Evolutionary conservation across 2,888 invertebrate species (phyloP), one percentile per base, ranked within the genome.

Genomic region (Elysia crispata): DNA sequence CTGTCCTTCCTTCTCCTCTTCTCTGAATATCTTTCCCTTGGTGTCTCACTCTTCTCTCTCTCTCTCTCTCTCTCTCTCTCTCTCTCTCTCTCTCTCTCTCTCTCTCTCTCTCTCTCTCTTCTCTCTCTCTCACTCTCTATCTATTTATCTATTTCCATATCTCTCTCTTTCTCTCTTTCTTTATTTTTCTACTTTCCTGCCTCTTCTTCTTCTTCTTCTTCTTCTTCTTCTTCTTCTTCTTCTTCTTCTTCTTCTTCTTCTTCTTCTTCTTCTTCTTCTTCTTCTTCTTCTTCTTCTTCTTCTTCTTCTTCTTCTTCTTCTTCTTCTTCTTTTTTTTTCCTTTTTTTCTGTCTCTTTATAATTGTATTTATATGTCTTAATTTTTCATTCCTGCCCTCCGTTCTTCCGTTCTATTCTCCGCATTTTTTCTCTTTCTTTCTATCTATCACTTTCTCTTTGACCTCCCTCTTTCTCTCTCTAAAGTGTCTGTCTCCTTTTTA

Each of bases 351-450:
- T 50, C 28, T n/a, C 8, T 54, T 57, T 30, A 20, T 74, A 13
- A 25, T 25, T n/a, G 1, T 25, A 3, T 25, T 57, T 30, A 15
- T 74, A 28, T 28, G 25, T 60, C 30, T 57, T n/a, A 18, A 23
- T 74, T 33, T 28, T 57, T 30, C 60, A 57, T 57, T 54, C 60
- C 33, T 57, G 20, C 74, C 57, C 33, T 33, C 57, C 33, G 28
- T 57, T 57, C n/a, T 33, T 57, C 20, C 74, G n/a, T n/a, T n/a
- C 57, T 28, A 23, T 23, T 1, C 76, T 25, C 25, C 25, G 30
- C 1, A 62, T 60, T 54, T 25, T 30, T 0, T 33, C 57, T 25
- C 18, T 54, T 28, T 30, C 15, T 28, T 57, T 28, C 28, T 57
- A 25, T 74, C 60, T 60, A 20, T 30, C 28, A 18, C 31, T 25